Percentiles rank a stretch among this genome's conserved stretches.
Evolutionary conservation across 2,113 vertebrate genomes (phyloP).

Genomic region (Condylura cristata): DNA sequence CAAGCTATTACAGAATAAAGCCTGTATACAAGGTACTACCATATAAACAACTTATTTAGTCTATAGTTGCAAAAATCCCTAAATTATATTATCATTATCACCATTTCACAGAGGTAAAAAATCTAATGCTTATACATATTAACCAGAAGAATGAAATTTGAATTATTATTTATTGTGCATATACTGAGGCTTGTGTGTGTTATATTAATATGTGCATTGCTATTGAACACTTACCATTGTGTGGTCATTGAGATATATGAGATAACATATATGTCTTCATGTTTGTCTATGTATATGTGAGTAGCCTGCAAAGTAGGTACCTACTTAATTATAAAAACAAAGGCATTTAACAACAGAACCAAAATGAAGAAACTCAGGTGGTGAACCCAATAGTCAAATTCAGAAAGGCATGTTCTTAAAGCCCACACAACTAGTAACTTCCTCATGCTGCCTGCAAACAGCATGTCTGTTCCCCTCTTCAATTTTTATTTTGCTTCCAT

Average conservation of each 20-base stretch:
- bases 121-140: not conserved
- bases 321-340: not conserved
- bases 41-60: not conserved
- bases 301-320: not conserved
- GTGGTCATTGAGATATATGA: too few relatives aligned
- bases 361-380: not conserved
- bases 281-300: not conserved
- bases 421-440: not conserved
- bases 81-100: not conserved
- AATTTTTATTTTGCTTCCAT: not conserved
- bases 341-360: not conserved
- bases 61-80: not conserved
- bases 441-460: not conserved
- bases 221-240: not conserved
- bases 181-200: not conserved
- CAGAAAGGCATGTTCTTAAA: not conserved
- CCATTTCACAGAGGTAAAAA: not conserved
- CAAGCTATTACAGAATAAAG: too few relatives aligned
- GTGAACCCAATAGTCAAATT: not conserved
- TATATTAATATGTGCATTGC: not conserved
- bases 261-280: too few relatives aligned
- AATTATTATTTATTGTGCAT: not conserved
- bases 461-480: not conserved
- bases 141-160: not conserved
- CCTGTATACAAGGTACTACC: not conserved